Base-by-base conservation (phyloP, 2,888 invertebrate genomes). In the Cryptophagus acutangulus region DNA sequence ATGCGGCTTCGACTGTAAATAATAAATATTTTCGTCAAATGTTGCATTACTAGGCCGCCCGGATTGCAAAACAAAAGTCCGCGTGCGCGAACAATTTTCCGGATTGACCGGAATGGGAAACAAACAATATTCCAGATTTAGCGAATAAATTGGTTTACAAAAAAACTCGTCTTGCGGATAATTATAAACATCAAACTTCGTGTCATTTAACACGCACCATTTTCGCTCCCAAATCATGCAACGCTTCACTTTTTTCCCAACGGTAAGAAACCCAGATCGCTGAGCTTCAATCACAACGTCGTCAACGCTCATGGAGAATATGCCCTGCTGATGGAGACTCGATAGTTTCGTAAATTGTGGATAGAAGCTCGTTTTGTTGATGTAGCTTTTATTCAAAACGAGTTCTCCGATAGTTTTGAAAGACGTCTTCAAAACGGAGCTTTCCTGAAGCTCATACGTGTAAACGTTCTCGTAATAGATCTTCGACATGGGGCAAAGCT, bases 151-250 rank as follows among this genome's bases (percentile, higher is more conserved):
- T 0, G 73, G 70, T 3, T 45, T 56, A 6, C 63, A 59, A 8
- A 62, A 59, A 15, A 61, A 64, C 40, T 63, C 66, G 33, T 73
- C 72, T 15, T 65, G 59, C 1, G 75, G 75, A 55, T 74, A 72
- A 36, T 73, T 72, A 73, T 75, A 78, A 25, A 75, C 69, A 14
- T 59, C 57, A 1, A 78, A 48, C 0, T 54, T 52, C 9, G 71
- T 62, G 0, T 71, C 72, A 15, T 69, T 61, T 4, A 78, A 56
- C 3, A 67, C 66, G 52, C 76, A 77, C 76, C 76, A 78, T 37
- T 72, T 66, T 1, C 74, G 67, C 55, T 76, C 76, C 78, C 78
- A 78, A 38, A 62, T 62, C 13, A 71, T 63, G 1, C 59, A 56
- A 2, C 65, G 62, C 3, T 63, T 65, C 2, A 46, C 49, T 12